These are phyloP conservation scores for Hucho hucho DNA, from an alignment of 2,113 vertebrate species.

Conservation along the genomic window DNA sequence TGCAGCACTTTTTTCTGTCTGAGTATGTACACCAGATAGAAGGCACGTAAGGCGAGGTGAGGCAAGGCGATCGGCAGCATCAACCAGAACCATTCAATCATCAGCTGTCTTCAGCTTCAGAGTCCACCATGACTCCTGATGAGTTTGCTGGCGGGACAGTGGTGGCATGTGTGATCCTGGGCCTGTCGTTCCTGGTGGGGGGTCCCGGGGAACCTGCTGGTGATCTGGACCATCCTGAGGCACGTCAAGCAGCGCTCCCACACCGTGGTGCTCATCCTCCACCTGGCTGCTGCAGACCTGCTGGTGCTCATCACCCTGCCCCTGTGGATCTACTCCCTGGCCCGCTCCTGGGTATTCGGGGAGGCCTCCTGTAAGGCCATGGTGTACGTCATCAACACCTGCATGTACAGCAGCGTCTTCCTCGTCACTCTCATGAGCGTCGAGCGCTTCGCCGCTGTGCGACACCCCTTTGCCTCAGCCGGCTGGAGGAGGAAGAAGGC, in stretches of 20 bases:
- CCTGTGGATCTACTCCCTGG: slow-evolving; percentile 78
- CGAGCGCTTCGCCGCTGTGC: slow-evolving; percentile 72
- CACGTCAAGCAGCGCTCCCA: slow-evolving; percentile 72
- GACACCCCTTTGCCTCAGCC: slow-evolving; percentile 66
- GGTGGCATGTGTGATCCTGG: slow-evolving; percentile 67
- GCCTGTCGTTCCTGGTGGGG: slow-evolving; percentile 73
- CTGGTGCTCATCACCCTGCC: slow-evolving; percentile 76
- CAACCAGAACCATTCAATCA: slow-evolving; percentile 53
- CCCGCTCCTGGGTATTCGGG: slow-evolving; percentile 72
- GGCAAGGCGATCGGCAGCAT: slow-evolving; percentile 35
- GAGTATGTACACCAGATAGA: slow-evolving; percentile 25
- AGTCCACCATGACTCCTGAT: slow-evolving; percentile 53
- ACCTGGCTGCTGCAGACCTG: slow-evolving; percentile 73
- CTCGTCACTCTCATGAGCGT: slow-evolving; percentile 76
- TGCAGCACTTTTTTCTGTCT: slow-evolving; percentile 46
- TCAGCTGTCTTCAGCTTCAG: background rate
- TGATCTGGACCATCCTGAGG: slow-evolving; percentile 75
- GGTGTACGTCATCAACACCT: slow-evolving; percentile 68
- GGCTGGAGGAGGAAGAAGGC: slow-evolving; percentile 66
- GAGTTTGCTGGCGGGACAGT: slow-evolving; percentile 46
- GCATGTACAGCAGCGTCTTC: slow-evolving; percentile 79
- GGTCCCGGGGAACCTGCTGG: slow-evolving; percentile 73
- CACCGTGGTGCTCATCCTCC: slow-evolving; percentile 73
- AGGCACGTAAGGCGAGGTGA: slow-evolving; percentile 20
- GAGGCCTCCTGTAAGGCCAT: slow-evolving; percentile 67